These are phyloP conservation scores for human DNA, from an alignment of 2,113 vertebrate species.

Conservation along the genomic window DNA sequence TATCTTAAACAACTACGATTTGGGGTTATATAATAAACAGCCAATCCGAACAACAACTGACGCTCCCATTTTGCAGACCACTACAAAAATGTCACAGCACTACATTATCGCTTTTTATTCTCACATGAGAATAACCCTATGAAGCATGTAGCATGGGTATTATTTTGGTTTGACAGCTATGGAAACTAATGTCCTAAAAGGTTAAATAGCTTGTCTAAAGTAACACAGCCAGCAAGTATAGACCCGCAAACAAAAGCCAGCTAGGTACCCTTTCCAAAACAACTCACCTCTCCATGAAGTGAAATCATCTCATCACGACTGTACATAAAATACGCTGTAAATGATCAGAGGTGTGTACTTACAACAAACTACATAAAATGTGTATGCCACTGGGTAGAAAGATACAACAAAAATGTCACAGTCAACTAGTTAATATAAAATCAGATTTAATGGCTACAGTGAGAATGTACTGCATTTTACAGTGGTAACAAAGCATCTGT, in stretches of 20 bases:
- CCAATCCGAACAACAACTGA: not conserved
- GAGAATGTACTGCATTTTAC: not conserved
- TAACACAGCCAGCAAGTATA: not conserved
- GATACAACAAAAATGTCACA: not conserved
- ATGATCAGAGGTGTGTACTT: not conserved
- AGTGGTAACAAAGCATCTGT: not conserved
- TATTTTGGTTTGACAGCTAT: not conserved
- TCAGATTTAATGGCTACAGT: not conserved
- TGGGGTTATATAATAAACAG: not conserved
- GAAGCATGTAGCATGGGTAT: not conserved
- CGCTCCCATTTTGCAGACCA: not conserved
- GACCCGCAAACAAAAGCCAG: conserved; percentile 20
- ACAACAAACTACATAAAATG: not conserved
- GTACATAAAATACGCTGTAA: not conserved
- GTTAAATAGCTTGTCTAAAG: not conserved
- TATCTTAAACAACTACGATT: not conserved
- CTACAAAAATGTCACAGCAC: not conserved
- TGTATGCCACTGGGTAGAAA: not conserved
- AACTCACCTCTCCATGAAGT: not conserved
- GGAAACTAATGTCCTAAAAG: not conserved
- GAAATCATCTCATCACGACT: conserved; percentile 8
- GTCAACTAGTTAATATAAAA: not conserved
- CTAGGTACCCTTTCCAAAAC: not conserved
- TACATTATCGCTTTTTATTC: not conserved
- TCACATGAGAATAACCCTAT: not conserved